phyloP scores from a whole-genome alignment of 2,113 vertebrate genomes.

The Cebidichthys violaceus region DNA sequence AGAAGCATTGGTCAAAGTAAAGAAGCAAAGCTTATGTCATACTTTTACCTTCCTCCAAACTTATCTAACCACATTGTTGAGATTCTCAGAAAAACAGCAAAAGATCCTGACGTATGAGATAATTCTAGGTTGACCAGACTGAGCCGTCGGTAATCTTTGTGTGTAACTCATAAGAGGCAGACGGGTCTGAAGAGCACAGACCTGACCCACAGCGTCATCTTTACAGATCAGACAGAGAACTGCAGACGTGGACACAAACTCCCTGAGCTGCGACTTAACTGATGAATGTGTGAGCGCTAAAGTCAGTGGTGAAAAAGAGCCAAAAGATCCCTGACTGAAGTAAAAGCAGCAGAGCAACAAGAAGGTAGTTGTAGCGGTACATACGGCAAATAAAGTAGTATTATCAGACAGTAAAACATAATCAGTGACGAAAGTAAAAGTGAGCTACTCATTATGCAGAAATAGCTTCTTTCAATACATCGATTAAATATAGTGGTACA shows the following conservation, averaged over 20 bases:
- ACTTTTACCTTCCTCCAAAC: conserved; percentile 8
- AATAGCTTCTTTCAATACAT: background rate
- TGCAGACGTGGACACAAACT: conserved; percentile 56
- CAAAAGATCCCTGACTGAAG: too few relatives aligned
- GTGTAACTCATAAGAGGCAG: conserved; percentile 37
- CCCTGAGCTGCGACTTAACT: background rate
- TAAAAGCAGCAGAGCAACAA: background rate
- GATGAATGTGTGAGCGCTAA: background rate
- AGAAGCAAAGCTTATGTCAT: background rate
- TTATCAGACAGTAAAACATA: too few relatives aligned
- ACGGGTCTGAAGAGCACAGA: conserved; percentile 14
- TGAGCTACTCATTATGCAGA: background rate
- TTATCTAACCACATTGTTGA: conserved; percentile 16
- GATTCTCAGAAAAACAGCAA: conserved; percentile 32
- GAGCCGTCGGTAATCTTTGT: conserved; percentile 12
- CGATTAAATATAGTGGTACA: background rate
- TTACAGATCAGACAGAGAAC: conserved; percentile 30
- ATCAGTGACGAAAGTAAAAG: too few relatives aligned
- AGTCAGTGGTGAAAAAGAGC: background rate
- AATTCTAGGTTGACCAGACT: conserved; percentile 42
- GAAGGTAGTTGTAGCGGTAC: too few relatives aligned
- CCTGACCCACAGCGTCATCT: conserved; percentile 46
- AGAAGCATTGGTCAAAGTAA: background rate
- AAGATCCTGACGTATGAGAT: conserved; percentile 28
- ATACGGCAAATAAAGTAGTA: too few relatives aligned